These are phyloP conservation scores for Ypsolopha scabrella DNA, from an alignment of 2,888 invertebrate species.

Conservation along the genomic window DNA sequence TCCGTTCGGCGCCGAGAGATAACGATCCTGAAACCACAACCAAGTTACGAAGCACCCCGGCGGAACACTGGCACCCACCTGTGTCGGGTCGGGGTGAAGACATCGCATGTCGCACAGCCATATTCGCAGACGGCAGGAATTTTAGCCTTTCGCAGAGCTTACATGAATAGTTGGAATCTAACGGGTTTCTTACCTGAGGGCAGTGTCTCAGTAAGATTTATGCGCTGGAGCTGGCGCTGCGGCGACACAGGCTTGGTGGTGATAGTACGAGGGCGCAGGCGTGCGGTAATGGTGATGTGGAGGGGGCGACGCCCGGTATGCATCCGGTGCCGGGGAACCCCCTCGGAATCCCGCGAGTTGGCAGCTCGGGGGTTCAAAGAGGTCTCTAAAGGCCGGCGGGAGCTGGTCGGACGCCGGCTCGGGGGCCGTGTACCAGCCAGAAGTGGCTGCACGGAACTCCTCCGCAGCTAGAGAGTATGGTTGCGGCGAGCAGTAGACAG, in stretches of 20 bases:
- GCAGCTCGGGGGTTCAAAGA: conserved; percentile 65
- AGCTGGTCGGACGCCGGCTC: conserved; percentile 53
- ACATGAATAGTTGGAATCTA: neutral
- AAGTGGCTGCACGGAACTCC: conserved; percentile 63
- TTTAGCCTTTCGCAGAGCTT: conserved; percentile 33
- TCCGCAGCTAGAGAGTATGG: conserved; percentile 65
- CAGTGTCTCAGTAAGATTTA: conserved; percentile 60
- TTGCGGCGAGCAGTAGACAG: conserved; percentile 64
- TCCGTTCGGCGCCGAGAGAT: conserved; percentile 61
- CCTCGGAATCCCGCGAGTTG: conserved; percentile 63
- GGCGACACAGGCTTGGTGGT: conserved; percentile 73
- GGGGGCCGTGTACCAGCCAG: conserved; percentile 69
- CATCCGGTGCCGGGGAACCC: conserved; percentile 50
- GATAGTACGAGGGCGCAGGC: conserved; percentile 61
- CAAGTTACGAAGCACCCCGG: conserved; percentile 51
- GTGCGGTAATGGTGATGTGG: conserved; percentile 62
- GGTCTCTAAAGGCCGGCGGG: conserved; percentile 56
- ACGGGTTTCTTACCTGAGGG: conserved; percentile 41
- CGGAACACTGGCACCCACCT: conserved; percentile 23
- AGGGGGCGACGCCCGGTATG: conserved; percentile 53
- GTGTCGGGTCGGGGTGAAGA: neutral
- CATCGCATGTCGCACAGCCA: conserved; percentile 28
- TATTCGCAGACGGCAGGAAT: neutral
- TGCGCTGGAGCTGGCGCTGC: conserved; percentile 58
- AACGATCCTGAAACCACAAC: conserved; percentile 66